Percentiles rank a stretch among this genome's conserved stretches.
These are phyloP conservation scores for Bombylius discolor DNA, from an alignment of 2,888 invertebrate genomes.

Conservation along the genomic window DNA sequence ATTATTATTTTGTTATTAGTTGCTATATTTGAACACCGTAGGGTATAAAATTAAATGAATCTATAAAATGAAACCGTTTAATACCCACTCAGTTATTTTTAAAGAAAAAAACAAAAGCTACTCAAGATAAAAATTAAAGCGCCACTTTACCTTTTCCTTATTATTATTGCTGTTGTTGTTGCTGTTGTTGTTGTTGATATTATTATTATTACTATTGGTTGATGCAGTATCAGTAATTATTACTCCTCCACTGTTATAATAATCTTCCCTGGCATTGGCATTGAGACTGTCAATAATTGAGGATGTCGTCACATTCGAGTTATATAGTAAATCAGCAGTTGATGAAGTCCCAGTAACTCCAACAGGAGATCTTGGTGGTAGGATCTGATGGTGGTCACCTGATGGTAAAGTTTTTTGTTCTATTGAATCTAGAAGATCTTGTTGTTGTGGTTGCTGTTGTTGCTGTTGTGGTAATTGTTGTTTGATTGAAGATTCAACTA, in stretches of 20 bases:
- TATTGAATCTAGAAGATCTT: conserved; percentile 10
- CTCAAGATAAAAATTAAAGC: not conserved
- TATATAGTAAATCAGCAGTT: conserved; percentile 26
- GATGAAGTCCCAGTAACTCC: conserved; percentile 12
- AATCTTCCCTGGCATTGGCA: conserved; percentile 34
- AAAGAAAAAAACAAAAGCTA: not conserved
- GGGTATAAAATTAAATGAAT: no score
- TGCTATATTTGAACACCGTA: no score
- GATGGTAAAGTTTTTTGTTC: conserved; percentile 5
- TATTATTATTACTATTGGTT: conserved; percentile 11
- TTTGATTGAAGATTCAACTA: conserved; percentile 4
- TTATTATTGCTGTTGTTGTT: conserved; percentile 7
- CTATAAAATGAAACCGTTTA: no score
- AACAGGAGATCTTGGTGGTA: conserved; percentile 13
- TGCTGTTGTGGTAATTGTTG: conserved; percentile 6
- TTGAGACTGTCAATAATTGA: conserved; percentile 34
- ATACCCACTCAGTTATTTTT: no score
- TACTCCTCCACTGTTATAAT: conserved; percentile 23
- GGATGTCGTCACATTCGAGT: conserved; percentile 33
- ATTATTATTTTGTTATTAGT: no score
- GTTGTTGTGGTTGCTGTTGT: conserved; percentile 8
- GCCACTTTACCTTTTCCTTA: conserved; percentile 9
- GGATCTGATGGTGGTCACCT: conserved; percentile 1
- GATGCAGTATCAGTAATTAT: conserved; percentile 3
- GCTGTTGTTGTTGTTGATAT: conserved; percentile 3